Evolutionary conservation across 2,113 vertebrate species (phyloP), one percentile per base, ranked within the genome.

Genomic region (Atractosteus spatula): DNA sequence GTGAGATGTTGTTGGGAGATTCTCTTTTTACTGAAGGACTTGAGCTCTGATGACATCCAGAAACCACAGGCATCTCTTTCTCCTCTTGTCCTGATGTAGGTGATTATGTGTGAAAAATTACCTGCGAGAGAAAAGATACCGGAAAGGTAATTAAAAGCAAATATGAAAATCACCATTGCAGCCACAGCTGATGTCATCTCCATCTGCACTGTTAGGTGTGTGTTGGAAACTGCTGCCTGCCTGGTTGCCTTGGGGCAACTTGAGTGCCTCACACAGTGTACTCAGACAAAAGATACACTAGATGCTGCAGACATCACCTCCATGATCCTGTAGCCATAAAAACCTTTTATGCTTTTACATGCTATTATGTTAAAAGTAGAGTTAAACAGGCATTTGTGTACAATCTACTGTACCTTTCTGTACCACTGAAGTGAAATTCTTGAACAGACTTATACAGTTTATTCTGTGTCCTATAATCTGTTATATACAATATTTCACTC

Each of bases 111-210:
- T 14, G 67, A 61, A 47, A 51, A 29, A 68, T 56, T 51, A 69
- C 70, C 62, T 71, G 54, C 5, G 59, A 44, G 72, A 75, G 63
- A 61, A 59, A 55, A 72, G 69, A 70, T 57, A 65, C 74, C 71
- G 79, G 78, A 78, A 71, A 65, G 71, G 75, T 76, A 62, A 79
- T 76, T 68, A 77, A 76, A 76, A 81, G 72, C 70, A 77, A 75
- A 79, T 70, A 78, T 73, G 76, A 77, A 76, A 56, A 74, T 42
- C 47, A 12, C 8, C 29, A 69, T 55, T 63, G 56, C 62, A 76
- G 74, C 66, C 67, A 76, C 63, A 66, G 74, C 65, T 55, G 62
- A 71, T 69, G 68, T 66, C 10, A 3, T 14, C 29, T 54, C 57
- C 42, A 13, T 10, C n/a, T n/a, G 47, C 47, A 8, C 29, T 1